Conservation (phyloP, 2,797 vertebrate genomes). For the Macroramphosus scolopax region DNA sequence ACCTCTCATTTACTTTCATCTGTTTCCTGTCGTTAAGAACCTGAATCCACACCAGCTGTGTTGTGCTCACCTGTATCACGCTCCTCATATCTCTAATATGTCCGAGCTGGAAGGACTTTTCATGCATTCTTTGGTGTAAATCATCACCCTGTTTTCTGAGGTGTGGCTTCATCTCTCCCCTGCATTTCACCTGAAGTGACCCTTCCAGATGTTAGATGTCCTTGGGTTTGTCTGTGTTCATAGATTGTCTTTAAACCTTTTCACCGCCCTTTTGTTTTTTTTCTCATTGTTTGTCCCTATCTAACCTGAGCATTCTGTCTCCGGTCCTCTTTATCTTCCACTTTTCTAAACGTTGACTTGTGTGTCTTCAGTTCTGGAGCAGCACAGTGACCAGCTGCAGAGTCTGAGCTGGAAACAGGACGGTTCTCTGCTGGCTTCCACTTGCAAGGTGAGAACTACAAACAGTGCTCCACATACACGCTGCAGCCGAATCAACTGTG, state of each 20-base stretch:
- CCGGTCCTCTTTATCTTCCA: conserved; percentile 6
- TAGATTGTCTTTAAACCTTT: background rate
- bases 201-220: conserved; percentile 3
- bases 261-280: background rate
- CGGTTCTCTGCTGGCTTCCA: conserved; percentile 85
- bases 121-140: conserved; percentile 9
- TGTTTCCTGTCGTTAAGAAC: conserved; percentile 26
- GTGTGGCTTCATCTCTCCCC: conserved; percentile 31
- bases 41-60: conserved; percentile 21
- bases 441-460: conserved; percentile 83
- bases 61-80: conserved; percentile 37
- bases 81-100: conserved; percentile 17
- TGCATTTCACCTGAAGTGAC: conserved; percentile 18
- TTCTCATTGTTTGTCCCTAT: background rate
- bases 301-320: conserved; percentile 4
- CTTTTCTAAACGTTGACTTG: conserved; percentile 16
- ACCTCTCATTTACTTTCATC: background rate
- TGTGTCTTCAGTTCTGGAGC: conserved; percentile 80
- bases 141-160: conserved; percentile 8
- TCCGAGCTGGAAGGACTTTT: background rate
- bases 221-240: conserved; percentile 19
- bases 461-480: background rate
- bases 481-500: too few species aligned
- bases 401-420: conserved; percentile 88
- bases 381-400: conserved; percentile 86